Evolutionary conservation across 2,797 vertebrate genomes (phyloP).

Genomic region (Gadopsis marmoratus): DNA sequence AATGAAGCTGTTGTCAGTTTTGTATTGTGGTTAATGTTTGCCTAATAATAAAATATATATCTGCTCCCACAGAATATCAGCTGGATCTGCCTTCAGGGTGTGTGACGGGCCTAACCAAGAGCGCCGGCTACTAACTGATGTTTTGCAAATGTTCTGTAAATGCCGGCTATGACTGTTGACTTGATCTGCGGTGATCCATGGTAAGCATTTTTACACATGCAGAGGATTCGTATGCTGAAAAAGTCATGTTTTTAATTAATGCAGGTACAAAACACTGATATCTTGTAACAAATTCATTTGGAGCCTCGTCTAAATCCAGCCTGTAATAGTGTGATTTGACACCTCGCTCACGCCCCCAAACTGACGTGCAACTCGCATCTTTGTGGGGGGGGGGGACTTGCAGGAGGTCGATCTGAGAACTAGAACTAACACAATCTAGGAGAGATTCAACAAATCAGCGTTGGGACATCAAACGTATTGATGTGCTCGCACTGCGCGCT

Average conservation of each 20-base stretch:
- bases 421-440: not conserved
- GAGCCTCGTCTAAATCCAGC: not conserved
- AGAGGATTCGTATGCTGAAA: not conserved
- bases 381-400: not conserved
- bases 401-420: not conserved
- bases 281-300: not conserved
- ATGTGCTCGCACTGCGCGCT: not conserved
- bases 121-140: not conserved
- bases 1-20: not conserved
- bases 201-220: not conserved
- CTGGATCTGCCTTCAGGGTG: not conserved
- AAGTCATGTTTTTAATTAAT: not conserved
- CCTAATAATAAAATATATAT: too few relatives aligned
- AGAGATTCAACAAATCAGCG: conserved; percentile 12
- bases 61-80: not conserved
- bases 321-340: not conserved
- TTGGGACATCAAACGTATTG: not conserved
- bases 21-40: not conserved
- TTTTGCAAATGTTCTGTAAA: not conserved
- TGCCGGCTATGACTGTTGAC: not conserved
- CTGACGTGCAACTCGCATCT: too few relatives aligned
- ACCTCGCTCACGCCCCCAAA: not conserved
- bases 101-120: not conserved
- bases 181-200: not conserved
- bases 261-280: not conserved